These are phyloP conservation scores for Agrilus cyanescens DNA, from an alignment of 2,888 invertebrate species.

Conservation along the genomic window DNA sequence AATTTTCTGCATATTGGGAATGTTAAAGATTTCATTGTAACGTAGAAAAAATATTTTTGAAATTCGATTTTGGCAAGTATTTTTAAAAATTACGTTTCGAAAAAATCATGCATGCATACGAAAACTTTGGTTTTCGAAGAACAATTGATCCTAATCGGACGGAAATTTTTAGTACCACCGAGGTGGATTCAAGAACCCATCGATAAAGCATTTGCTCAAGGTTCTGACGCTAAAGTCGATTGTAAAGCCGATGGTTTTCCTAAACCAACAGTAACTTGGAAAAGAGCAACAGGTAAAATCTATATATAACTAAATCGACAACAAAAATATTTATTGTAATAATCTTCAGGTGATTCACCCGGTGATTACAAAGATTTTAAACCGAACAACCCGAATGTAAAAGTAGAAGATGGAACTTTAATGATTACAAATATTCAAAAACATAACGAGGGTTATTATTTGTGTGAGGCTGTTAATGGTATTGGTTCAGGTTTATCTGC, in stretches of 20 bases:
- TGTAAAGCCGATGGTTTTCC: slow-evolving; percentile 95
- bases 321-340: slow-evolving; percentile 1
- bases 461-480: slow-evolving; percentile 93
- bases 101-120: slow-evolving; percentile 8
- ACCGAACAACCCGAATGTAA: slow-evolving; percentile 79
- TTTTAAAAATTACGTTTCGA: slow-evolving; percentile 1
- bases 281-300: slow-evolving; percentile 78
- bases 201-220: slow-evolving; percentile 90
- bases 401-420: slow-evolving; percentile 88
- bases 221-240: slow-evolving; percentile 86
- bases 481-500: slow-evolving; percentile 92
- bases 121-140: slow-evolving; percentile 8
- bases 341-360: slow-evolving; percentile 65
- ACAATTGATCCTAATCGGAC: slow-evolving; percentile 6
- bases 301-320: neutral
- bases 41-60: too few species aligned
- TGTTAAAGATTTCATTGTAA: too few species aligned
- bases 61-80: too few species aligned
- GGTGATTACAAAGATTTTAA: slow-evolving; percentile 90
- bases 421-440: slow-evolving; percentile 84
- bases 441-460: slow-evolving; percentile 86
- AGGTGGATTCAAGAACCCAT: slow-evolving; percentile 93
- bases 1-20: too few species aligned
- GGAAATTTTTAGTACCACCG: slow-evolving; percentile 69
- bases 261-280: slow-evolving; percentile 89